Conservation (phyloP, 2,888 invertebrate genomes). For the Eucriotettix oculatus region DNA sequence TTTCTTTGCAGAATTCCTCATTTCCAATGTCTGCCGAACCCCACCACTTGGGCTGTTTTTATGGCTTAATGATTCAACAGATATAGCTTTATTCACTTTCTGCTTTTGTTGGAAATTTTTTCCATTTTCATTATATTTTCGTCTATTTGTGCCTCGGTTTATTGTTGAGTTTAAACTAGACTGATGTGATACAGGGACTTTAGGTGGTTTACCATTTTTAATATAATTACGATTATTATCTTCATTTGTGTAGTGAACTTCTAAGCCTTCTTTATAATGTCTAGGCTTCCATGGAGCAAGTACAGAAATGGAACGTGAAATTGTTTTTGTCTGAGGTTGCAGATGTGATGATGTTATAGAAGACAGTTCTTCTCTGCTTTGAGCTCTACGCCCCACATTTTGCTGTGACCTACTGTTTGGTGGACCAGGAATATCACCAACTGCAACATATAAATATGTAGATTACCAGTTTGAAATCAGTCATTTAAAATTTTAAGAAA, state of each 20-base stretch:
- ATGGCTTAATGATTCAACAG: conserved; percentile 6
- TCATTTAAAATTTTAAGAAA: too few relatives aligned
- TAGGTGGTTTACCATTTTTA: conserved; percentile 11
- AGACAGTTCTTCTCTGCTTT: conserved; percentile 59
- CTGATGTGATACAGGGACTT: conserved; percentile 4
- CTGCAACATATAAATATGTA: conserved; percentile 25
- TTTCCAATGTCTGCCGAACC: not conserved
- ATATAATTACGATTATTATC: conserved; percentile 22
- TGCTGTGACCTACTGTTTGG: not conserved
- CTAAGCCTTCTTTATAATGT: conserved; percentile 52
- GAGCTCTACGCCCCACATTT: conserved; percentile 34
- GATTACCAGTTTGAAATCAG: too few relatives aligned
- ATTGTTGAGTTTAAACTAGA: conserved; percentile 25
- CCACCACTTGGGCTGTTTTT: conserved; percentile 1
- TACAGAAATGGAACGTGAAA: conserved; percentile 62
- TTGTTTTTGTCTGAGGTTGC: conserved; percentile 47
- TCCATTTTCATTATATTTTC: conserved; percentile 16
- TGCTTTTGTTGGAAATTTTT: conserved; percentile 1
- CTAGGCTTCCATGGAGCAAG: conserved; percentile 72
- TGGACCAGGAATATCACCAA: conserved; percentile 64
- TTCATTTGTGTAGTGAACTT: conserved; percentile 32
- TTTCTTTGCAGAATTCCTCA: conserved; percentile 32
- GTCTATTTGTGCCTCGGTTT: conserved; percentile 19
- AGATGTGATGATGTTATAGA: conserved; percentile 40
- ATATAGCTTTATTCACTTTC: conserved; percentile 4